phyloP scores from a whole-genome alignment of 2,888 invertebrate genomes.

The Dendrolimus houi region DNA sequence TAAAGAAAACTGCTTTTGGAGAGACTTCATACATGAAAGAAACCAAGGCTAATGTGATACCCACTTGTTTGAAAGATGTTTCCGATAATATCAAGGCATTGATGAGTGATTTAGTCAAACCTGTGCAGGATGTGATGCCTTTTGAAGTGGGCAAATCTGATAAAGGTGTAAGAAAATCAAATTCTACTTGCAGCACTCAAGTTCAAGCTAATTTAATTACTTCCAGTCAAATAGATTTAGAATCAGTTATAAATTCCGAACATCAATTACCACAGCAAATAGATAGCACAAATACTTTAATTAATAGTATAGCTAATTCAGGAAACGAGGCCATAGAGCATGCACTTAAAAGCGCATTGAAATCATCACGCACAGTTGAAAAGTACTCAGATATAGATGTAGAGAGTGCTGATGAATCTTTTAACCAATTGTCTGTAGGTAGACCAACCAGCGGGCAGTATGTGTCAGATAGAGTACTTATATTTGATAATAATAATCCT shows the following conservation, averaged over 20 bases:
- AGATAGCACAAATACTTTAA: conserved; percentile 7
- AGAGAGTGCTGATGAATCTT: neutral
- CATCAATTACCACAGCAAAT: conserved; percentile 19
- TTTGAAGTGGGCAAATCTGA: conserved; percentile 19
- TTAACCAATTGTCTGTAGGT: neutral
- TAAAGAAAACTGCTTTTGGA: conserved; percentile 46
- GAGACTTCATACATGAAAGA: conserved; percentile 39
- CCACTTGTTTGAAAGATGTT: conserved; percentile 41
- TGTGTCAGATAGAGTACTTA: conserved; percentile 20
- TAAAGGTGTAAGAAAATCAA: conserved; percentile 9
- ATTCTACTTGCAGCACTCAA: conserved; percentile 39
- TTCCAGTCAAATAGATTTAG: conserved; percentile 56
- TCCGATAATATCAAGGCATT: conserved; percentile 49
- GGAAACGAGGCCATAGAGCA: conserved; percentile 10
- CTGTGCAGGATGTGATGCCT: conserved; percentile 36
- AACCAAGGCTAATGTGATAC: conserved; percentile 45
- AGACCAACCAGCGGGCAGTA: neutral
- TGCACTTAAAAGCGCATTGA: conserved; percentile 12
- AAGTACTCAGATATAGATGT: neutral
- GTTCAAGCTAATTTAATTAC: conserved; percentile 47
- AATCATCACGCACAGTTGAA: conserved; percentile 2
- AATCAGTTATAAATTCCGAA: conserved; percentile 21
- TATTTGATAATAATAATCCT: conserved; percentile 54
- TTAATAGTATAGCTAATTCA: conserved; percentile 9
- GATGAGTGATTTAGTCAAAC: conserved; percentile 59